These are phyloP conservation scores for Caenorhabditis becei DNA, from an alignment of 2,888 invertebrate genomes.

Conservation along the genomic window DNA sequence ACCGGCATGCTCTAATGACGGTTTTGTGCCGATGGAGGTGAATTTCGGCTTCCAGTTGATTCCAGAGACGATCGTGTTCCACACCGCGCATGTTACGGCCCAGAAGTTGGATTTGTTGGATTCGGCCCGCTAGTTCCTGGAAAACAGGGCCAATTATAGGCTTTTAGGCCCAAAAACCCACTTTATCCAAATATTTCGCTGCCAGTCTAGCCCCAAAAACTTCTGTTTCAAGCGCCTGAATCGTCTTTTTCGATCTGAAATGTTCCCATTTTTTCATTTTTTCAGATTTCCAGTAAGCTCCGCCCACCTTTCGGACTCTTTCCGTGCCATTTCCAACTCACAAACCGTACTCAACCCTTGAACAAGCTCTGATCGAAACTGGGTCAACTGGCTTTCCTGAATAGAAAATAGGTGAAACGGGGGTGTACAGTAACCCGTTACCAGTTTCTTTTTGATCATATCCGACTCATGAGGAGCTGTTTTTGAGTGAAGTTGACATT, in stretches of 20 bases:
- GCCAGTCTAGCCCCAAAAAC: slow-evolving; percentile 90
- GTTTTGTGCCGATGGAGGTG: slow-evolving; percentile 91
- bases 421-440: slow-evolving; percentile 18
- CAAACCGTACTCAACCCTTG: slow-evolving; percentile 75
- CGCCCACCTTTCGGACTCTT: slow-evolving; percentile 67
- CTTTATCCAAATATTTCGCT: slow-evolving; percentile 90
- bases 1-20: slow-evolving; percentile 85
- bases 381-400: slow-evolving; percentile 84
- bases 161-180: slow-evolving; percentile 49
- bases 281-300: background rate
- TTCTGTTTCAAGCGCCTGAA: slow-evolving; percentile 88
- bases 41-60: slow-evolving; percentile 91
- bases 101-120: slow-evolving; percentile 90
- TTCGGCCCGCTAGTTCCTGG: slow-evolving; percentile 82
- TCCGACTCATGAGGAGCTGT: slow-evolving; percentile 83
- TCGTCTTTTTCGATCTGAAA: slow-evolving; percentile 52
- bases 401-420: slow-evolving; percentile 26
- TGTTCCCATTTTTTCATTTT: background rate
- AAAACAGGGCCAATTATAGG: slow-evolving; percentile 10
- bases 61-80: slow-evolving; percentile 89
- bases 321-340: slow-evolving; percentile 72
- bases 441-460: slow-evolving; percentile 84
- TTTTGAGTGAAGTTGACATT: slow-evolving; percentile 81
- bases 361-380: slow-evolving; percentile 76
- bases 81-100: slow-evolving; percentile 89